These are phyloP conservation scores for Anastrepha ludens DNA, from an alignment of 1,140 invertebrate species.

Conservation along the genomic window DNA sequence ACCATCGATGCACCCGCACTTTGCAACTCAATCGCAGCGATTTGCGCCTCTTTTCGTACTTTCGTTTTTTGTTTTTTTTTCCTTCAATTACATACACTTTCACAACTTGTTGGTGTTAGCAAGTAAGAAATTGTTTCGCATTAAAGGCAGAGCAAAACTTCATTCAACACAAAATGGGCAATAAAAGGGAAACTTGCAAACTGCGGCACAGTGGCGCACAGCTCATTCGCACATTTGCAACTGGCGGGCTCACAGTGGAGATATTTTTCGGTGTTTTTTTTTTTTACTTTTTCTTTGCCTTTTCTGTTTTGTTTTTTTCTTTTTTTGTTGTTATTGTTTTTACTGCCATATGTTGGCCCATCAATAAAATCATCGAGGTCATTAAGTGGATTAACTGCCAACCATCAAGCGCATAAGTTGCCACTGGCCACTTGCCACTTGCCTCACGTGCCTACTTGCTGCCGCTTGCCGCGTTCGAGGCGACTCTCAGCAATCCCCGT, in stretches of 20 bases:
- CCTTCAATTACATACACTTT: neutral
- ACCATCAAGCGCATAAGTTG: slow-evolving; percentile 72
- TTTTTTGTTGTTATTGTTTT: neutral
- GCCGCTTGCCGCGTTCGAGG: neutral
- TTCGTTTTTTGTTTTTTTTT: neutral
- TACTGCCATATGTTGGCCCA: slow-evolving; percentile 63
- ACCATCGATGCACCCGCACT: neutral
- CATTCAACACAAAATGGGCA: slow-evolving; percentile 6
- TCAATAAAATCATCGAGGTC: slow-evolving; percentile 74
- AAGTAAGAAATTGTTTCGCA: slow-evolving; percentile 33
- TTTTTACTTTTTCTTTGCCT: neutral
- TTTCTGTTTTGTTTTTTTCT: neutral
- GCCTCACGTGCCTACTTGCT: neutral
- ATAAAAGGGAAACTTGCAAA: slow-evolving; percentile 26
- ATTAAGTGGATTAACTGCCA: slow-evolving; percentile 74
- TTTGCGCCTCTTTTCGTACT: neutral
- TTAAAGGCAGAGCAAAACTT: slow-evolving; percentile 18
- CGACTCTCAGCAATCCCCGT: neutral
- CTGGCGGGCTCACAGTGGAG: slow-evolving; percentile 56
- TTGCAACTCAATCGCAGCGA: slow-evolving; percentile 43
- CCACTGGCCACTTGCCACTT: slow-evolving; percentile 53
- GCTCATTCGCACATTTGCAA: slow-evolving; percentile 53
- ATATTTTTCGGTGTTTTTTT: slow-evolving; percentile 58
- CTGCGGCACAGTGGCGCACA: neutral
- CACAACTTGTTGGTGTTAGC: slow-evolving; percentile 19